Conservation (phyloP, 37 sponge, comb jelly and placozoan genomes). For the Spongilla lacustris region DNA sequence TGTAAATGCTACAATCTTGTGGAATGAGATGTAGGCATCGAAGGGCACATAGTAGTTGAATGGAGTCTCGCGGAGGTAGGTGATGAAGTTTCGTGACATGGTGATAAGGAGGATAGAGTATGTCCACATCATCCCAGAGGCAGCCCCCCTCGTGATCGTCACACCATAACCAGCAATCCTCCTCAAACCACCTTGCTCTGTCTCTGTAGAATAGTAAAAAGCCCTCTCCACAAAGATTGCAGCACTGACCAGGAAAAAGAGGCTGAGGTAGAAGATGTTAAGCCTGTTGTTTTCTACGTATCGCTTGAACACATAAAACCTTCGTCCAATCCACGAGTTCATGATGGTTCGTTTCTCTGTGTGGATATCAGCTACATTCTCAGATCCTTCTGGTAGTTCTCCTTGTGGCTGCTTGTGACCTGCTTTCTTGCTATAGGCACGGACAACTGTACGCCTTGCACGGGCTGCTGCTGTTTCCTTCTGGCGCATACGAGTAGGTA, state of each 20-base stretch:
- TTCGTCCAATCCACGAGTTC: not conserved
- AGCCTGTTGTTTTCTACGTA: slow-evolving; percentile 85
- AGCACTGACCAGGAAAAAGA: slow-evolving; percentile 66
- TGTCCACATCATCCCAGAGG: slow-evolving; percentile 91
- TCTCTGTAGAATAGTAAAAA: slow-evolving; percentile 89
- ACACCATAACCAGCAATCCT: slow-evolving; percentile 94
- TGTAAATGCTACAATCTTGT: slow-evolving; percentile 88
- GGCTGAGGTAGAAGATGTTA: slow-evolving; percentile 85
- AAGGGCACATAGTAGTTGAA: slow-evolving; percentile 93
- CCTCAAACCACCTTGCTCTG: slow-evolving; percentile 86
- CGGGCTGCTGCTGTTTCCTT: slow-evolving; percentile 80
- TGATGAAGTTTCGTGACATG: slow-evolving; percentile 96
- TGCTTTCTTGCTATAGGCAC: slow-evolving; percentile 52
- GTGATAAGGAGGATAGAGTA: slow-evolving; percentile 89
- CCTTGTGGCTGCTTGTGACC: no score
- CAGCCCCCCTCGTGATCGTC: slow-evolving; percentile 95
- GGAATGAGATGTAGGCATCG: slow-evolving; percentile 86
- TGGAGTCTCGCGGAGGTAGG: slow-evolving; percentile 87
- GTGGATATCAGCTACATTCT: not conserved
- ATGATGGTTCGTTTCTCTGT: slow-evolving; percentile 36
- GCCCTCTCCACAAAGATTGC: slow-evolving; percentile 90
- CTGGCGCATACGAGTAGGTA: slow-evolving; percentile 41
- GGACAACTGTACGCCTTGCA: slow-evolving; percentile 80
- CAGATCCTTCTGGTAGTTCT: no score
- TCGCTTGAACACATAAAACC: slow-evolving; percentile 41